These are phyloP conservation scores for Sinocyclocheilus anshuiensis DNA, from an alignment of 2,113 vertebrate genomes.

Conservation along the genomic window DNA sequence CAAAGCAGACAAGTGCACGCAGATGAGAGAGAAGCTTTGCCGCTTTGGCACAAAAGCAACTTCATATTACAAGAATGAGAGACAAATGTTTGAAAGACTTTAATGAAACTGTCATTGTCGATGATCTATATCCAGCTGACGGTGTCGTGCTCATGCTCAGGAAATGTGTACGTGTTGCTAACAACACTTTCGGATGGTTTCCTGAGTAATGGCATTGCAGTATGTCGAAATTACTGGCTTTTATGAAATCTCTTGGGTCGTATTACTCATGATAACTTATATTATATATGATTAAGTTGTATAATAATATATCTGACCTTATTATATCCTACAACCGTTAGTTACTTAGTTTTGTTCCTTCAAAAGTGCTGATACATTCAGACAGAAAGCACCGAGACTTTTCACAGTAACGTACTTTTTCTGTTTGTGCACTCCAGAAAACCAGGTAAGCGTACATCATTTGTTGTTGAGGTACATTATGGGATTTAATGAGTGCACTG, in stretches of 20 bases:
- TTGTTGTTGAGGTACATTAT: too few relatives aligned
- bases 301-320: not conserved
- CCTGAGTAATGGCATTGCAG: not conserved
- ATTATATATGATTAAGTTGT: not conserved
- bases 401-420: not conserved
- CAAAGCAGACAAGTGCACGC: slow-evolving; percentile 27
- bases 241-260: not conserved
- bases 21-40: slow-evolving; percentile 19
- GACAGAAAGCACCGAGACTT: not conserved
- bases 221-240: not conserved
- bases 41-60: slow-evolving; percentile 25
- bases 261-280: not conserved
- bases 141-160: not conserved
- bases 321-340: not conserved
- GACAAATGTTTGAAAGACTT: slow-evolving; percentile 50
- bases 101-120: slow-evolving; percentile 48
- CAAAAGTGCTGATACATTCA: not conserved
- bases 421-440: not conserved
- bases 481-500: not conserved
- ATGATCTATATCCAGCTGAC: slow-evolving; percentile 40
- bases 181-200: slow-evolving; percentile 3
- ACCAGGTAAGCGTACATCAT: not conserved
- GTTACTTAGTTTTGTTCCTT: not conserved
- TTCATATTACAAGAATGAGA: slow-evolving; percentile 33
- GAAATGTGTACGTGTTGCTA: slow-evolving; percentile 2